Conservation (phyloP, 2,797 vertebrate genomes). For the Labeo calbasu region DNA sequence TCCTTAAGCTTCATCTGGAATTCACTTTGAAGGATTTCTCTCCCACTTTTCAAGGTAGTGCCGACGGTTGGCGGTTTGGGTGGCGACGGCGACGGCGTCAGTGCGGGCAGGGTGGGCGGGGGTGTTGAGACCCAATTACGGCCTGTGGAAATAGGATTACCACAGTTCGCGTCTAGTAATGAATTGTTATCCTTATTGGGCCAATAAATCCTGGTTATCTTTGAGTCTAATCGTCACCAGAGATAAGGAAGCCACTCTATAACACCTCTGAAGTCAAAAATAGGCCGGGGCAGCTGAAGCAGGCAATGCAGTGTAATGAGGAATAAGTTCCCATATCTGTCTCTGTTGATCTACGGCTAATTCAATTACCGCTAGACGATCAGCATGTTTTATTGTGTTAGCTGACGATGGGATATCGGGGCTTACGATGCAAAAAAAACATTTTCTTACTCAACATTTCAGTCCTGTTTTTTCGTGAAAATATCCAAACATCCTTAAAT, state of each 20-base stretch:
- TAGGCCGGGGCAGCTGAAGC: conserved; percentile 39
- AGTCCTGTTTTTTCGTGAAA: neutral
- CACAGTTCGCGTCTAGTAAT: conserved; percentile 71
- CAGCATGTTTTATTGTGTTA: conserved; percentile 61
- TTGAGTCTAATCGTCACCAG: conserved; percentile 68
- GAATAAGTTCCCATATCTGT: conserved; percentile 63
- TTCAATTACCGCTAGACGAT: conserved; percentile 72
- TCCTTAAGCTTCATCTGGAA: conserved; percentile 61
- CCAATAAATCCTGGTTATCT: conserved; percentile 80
- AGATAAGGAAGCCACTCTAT: conserved; percentile 67
- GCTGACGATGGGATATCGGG: conserved; percentile 66
- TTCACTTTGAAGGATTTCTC: conserved; percentile 68
- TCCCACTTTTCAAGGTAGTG: conserved; percentile 49
- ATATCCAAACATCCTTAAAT: neutral
- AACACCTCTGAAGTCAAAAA: conserved; percentile 70
- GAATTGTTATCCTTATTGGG: conserved; percentile 74
- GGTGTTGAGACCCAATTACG: conserved; percentile 68
- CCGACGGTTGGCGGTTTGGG: neutral
- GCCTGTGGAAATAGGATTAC: conserved; percentile 76
- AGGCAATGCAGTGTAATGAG: conserved; percentile 66
- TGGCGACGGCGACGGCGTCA: neutral
- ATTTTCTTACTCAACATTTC: conserved; percentile 1
- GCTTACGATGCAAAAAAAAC: conserved; percentile 18
- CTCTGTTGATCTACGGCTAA: conserved; percentile 70
- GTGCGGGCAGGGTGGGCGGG: neutral